These are phyloP conservation scores for Pangasius mekongensis DNA, from an alignment of 2,797 vertebrate species.

Conservation along the genomic window DNA sequence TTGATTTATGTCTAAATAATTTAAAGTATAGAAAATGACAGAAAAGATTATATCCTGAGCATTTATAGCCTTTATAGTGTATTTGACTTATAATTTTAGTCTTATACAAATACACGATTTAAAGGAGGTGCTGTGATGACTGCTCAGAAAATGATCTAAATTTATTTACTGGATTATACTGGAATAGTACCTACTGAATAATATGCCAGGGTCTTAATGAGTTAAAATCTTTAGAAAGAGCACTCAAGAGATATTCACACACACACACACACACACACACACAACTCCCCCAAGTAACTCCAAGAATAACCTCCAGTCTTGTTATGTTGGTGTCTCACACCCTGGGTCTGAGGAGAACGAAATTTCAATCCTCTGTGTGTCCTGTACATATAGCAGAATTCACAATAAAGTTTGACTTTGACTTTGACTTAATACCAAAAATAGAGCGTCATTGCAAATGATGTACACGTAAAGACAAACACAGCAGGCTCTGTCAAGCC, in stretches of 20 bases:
- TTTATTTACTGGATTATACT: not conserved
- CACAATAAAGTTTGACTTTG: too few species aligned
- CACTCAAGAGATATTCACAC: not conserved
- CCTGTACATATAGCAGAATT: too few species aligned
- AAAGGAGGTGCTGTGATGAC: not conserved
- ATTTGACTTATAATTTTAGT: not conserved
- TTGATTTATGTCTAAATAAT: not conserved
- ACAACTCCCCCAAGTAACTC: not conserved
- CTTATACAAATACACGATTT: not conserved
- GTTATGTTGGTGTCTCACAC: too few species aligned
- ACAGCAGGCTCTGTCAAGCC: constrained; percentile 30
- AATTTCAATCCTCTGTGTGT: too few species aligned
- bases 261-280: not conserved
- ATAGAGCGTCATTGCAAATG: not conserved
- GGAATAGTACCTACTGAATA: not conserved
- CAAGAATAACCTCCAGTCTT: not conserved
- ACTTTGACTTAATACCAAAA: not conserved
- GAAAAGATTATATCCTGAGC: not conserved
- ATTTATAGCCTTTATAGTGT: not conserved
- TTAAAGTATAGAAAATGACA: too few species aligned
- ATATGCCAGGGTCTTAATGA: not conserved
- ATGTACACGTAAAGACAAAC: not conserved
- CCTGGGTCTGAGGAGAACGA: too few species aligned
- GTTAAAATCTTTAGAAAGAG: not conserved
- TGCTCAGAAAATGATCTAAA: not conserved